Evolutionary conservation across 2,113 vertebrate genomes (phyloP).

Genomic region (Aptenodytes forsteri): DNA sequence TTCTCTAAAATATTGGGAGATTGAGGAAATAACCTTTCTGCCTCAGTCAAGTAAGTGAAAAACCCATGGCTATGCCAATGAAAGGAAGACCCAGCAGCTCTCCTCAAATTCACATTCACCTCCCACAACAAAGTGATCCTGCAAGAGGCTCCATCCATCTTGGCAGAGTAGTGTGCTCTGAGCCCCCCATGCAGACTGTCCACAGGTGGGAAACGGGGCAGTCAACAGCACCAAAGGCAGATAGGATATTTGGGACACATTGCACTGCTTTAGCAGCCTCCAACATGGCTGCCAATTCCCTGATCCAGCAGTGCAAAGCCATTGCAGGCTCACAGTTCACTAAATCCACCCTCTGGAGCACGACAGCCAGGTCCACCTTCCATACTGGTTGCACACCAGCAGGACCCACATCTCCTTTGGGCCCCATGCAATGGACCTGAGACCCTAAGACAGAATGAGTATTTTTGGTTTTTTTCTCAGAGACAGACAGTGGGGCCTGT

Average conservation of each 20-base stretch:
- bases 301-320: not conserved
- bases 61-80: not conserved
- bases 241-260: not conserved
- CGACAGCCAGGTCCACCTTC: not conserved
- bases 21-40: not conserved
- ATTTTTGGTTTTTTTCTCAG: not conserved
- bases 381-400: not conserved
- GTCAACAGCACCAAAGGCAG: not conserved
- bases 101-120: not conserved
- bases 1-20: not conserved
- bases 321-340: not conserved
- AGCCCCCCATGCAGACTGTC: not conserved
- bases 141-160: not conserved
- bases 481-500: not conserved
- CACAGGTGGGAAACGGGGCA: fast-evolving
- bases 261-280: not conserved
- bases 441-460: not conserved
- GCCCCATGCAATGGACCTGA: not conserved
- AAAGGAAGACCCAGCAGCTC: not conserved
- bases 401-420: not conserved
- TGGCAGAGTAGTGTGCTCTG: not conserved
- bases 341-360: not conserved
- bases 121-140: not conserved
- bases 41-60: not conserved
- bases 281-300: not conserved